A percentile compares a stretch with the other conserved stretches of the same genome.
Conservation (phyloP, 2,797 vertebrate species). For the Neopelma chrysocephalum region DNA sequence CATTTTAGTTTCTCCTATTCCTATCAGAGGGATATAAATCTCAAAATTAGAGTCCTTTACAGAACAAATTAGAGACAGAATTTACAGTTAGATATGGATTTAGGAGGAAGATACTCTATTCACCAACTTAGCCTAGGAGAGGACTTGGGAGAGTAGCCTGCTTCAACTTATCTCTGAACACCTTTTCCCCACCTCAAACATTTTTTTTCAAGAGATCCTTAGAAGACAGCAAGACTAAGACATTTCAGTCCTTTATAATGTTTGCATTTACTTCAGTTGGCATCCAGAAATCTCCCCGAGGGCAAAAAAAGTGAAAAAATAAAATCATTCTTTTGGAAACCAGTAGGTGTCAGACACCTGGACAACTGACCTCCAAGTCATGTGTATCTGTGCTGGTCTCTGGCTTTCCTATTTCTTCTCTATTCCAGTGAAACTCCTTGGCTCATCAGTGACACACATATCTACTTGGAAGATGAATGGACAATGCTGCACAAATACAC, state of each 20-base stretch:
- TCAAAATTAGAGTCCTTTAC: background rate
- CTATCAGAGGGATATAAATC: background rate
- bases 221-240: background rate
- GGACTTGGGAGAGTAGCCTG: background rate
- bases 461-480: background rate
- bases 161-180: background rate
- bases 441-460: background rate
- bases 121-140: background rate
- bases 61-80: background rate
- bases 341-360: background rate
- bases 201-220: background rate
- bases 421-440: background rate
- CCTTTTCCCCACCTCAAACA: background rate
- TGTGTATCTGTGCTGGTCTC: background rate
- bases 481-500: background rate
- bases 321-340: background rate
- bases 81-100: accelerated
- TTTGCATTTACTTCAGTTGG: background rate
- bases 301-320: background rate
- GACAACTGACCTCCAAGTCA: background rate
- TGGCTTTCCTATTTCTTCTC: background rate
- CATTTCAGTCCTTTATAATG: background rate
- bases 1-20: background rate
- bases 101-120: background rate
- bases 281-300: background rate